Evolutionary conservation across 2,113 vertebrate genomes (phyloP).

Genomic region (Eretmodus cyanostictus): DNA sequence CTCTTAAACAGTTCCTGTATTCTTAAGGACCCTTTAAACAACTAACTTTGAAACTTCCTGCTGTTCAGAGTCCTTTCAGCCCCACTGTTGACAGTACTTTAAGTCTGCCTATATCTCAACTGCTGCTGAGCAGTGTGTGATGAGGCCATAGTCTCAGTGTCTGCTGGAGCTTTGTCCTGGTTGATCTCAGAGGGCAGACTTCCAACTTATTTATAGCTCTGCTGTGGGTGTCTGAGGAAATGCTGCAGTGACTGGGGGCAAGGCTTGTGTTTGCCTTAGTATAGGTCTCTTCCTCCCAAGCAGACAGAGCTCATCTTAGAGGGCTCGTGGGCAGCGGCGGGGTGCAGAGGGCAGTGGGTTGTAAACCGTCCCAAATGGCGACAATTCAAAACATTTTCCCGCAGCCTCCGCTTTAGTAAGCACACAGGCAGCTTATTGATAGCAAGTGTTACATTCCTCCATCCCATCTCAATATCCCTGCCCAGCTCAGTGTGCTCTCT

Average conservation of each 20-base stretch:
- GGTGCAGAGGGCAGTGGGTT: neutral
- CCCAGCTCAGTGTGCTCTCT: constrained; percentile 13
- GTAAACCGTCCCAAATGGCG: constrained; percentile 35
- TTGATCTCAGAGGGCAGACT: constrained; percentile 35
- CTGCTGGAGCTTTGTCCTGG: constrained; percentile 27
- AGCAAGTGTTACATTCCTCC: constrained; percentile 69
- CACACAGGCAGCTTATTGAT: constrained; percentile 59
- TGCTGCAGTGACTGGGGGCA: constrained; percentile 25
- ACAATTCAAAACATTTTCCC: constrained; percentile 41
- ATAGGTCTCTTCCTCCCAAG: constrained; percentile 30
- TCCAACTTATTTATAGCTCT: constrained; percentile 56
- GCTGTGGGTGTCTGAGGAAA: constrained; percentile 60
- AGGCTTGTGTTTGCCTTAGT: constrained; percentile 19
- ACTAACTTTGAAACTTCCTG: neutral
- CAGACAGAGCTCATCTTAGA: constrained; percentile 18
- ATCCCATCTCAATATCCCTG: constrained; percentile 44
- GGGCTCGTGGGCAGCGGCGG: neutral
- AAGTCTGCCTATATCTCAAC: neutral
- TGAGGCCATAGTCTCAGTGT: constrained; percentile 17
- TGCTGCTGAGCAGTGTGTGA: constrained; percentile 13
- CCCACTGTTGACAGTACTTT: neutral
- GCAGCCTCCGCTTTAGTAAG: constrained; percentile 53
- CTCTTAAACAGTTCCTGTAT: neutral
- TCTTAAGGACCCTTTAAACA: neutral
- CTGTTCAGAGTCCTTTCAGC: neutral